A percentile compares a stretch with the other conserved stretches of the same genome.
These are phyloP conservation scores for Tanytarsus gracilentus DNA, from an alignment of 2,888 invertebrate genomes.

Conservation along the genomic window DNA sequence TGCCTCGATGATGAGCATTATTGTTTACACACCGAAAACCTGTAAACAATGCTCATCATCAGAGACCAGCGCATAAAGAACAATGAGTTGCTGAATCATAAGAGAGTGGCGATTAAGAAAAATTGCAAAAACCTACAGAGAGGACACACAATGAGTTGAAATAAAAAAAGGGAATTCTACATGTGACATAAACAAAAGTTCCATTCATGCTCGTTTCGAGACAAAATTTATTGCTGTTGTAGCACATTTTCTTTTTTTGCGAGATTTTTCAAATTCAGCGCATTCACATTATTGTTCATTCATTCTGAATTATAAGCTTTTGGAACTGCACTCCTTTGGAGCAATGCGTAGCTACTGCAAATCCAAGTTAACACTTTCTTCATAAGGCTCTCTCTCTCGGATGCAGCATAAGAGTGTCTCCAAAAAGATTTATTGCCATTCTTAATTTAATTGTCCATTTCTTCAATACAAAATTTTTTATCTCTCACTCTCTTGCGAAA, in stretches of 20 bases:
- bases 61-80: not conserved
- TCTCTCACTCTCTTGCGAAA: not conserved
- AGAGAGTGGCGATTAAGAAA: not conserved
- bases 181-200: not conserved
- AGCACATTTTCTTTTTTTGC: not conserved
- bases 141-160: not conserved
- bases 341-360: too few relatives aligned
- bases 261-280: not conserved
- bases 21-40: too few relatives aligned
- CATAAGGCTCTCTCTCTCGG: too few relatives aligned
- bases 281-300: conserved; percentile 11
- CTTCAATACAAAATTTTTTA: conserved; percentile 4
- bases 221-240: conserved; percentile 5
- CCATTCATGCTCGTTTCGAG: not conserved
- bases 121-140: conserved; percentile 1
- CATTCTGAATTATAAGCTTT: conserved; percentile 4
- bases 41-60: not conserved
- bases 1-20: too few relatives aligned
- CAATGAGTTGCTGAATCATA: not conserved
- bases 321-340: not conserved
- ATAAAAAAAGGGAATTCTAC: not conserved
- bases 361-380: too few relatives aligned
- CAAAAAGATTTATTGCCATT: conserved; percentile 5
- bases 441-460: conserved; percentile 9
- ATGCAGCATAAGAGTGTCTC: too few relatives aligned